A percentile compares a stretch with the other conserved stretches of the same genome.
Conservation (phyloP, 2,888 invertebrate genomes). For the Tetheella fluctuosa region DNA sequence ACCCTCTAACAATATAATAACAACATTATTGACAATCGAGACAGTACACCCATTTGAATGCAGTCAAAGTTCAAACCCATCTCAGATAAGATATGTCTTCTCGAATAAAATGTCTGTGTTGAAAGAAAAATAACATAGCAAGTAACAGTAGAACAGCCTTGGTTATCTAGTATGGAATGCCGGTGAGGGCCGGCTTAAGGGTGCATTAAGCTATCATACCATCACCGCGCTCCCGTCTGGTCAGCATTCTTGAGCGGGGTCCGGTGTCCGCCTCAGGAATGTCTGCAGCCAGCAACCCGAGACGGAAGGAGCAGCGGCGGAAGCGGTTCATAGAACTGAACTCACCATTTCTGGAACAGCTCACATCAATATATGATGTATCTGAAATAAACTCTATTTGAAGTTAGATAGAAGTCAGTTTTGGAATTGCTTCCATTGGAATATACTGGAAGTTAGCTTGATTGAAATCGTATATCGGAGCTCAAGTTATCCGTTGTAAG, state of each 20-base stretch:
- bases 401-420: conserved; percentile 28
- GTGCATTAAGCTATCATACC: conserved; percentile 75
- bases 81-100: conserved; percentile 1
- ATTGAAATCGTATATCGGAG: conserved; percentile 22
- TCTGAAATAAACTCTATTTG: conserved; percentile 36
- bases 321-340: conserved; percentile 79
- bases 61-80: background rate
- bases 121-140: conserved; percentile 2
- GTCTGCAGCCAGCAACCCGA: conserved; percentile 78
- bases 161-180: conserved; percentile 63
- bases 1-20: background rate
- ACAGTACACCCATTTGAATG: background rate
- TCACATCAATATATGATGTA: conserved; percentile 22
- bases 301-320: conserved; percentile 82
- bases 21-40: background rate
- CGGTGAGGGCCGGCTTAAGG: conserved; percentile 51
- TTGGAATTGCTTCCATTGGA: conserved; percentile 22
- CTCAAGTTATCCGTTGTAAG: conserved; percentile 2
- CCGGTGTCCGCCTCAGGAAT: conserved; percentile 76
- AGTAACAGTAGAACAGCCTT: conserved; percentile 48
- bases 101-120: background rate
- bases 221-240: conserved; percentile 68
- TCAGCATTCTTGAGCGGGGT: conserved; percentile 74
- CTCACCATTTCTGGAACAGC: conserved; percentile 41
- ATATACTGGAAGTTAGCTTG: conserved; percentile 32